Evolutionary conservation across 2,797 vertebrate species (phyloP).

Genomic region (Myotis pilosus): DNA sequence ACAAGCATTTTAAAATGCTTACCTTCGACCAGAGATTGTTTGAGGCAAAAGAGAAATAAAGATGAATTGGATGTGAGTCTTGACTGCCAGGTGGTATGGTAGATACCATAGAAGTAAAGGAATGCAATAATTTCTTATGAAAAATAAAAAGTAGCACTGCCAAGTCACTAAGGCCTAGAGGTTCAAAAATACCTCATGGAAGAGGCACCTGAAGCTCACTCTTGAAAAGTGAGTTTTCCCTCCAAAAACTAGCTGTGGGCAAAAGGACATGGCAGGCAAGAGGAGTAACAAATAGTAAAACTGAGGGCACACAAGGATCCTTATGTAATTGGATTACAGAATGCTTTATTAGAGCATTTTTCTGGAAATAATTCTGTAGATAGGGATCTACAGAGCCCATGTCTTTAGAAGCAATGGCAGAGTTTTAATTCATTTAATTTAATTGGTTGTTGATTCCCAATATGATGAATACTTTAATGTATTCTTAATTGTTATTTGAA

Average conservation of each 20-base stretch:
- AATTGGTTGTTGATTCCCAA: not conserved
- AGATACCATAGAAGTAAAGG: not conserved
- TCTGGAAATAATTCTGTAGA: not conserved
- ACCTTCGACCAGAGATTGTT: not conserved
- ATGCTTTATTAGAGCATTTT: not conserved
- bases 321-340: not conserved
- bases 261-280: not conserved
- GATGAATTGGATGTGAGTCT: not conserved
- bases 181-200: not conserved
- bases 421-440: not conserved
- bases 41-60: not conserved
- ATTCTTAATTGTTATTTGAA: constrained; percentile 41
- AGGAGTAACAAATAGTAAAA: not conserved
- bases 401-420: not conserved
- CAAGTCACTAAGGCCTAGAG: not conserved
- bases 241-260: not conserved
- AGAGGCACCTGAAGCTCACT: not conserved
- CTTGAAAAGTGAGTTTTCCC: not conserved
- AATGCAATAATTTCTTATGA: not conserved
- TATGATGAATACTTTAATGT: not conserved
- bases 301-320: not conserved
- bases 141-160: not conserved
- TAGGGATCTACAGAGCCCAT: not conserved
- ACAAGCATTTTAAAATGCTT: not conserved
- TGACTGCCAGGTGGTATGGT: not conserved